Evolutionary conservation across 2,113 vertebrate species (phyloP), one percentile per base, ranked within the genome.

Genomic region (Rhodinocichla rosea): DNA sequence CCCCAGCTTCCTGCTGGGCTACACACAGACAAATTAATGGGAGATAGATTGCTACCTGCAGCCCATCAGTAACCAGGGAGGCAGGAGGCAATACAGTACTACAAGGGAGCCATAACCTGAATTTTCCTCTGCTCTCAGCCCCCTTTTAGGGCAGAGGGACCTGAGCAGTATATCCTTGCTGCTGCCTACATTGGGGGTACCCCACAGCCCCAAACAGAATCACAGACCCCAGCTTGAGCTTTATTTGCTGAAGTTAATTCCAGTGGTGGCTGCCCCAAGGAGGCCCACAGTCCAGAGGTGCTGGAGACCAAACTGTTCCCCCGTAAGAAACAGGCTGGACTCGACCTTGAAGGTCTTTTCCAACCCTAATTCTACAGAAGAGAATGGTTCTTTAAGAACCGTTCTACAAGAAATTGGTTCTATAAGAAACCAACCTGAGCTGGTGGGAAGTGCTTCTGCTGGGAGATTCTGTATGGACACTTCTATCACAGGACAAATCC

Each of bases 1-100:
- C 37, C 84, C 88, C 82, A 47, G 85, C 64, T 86, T 90, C 92
- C 96, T 94, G 75, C 90, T 89, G 90, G 75, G 94, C 76, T 89
- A 67, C 70, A 63, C 76, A 16, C 32, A 84, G 50, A 87, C 81
- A 70, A 86, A 88, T 81, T 92, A 92, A 80, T 12, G 79, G 64
- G 12, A 83, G 93, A 82, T 74, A 80, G 90, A 93, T 94, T 60
- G 95, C 92, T 86, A 87, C 90, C 83, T 91, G 57, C 81, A 80
- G 79, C 90, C 94, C 93, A 93, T 94, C 89, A 40, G 73, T 77
- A 82, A 89, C 30, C 0, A 3, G 42, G 55, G 79, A 87, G 85
- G 75, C n/a, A 74, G 45, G 76, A 90, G 85, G 75, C 37, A 71
- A 35, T 33, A 2, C 20, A 76, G 57, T 23, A 3, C 67, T 50